These are phyloP conservation scores for Thysanoteuthis rhombus DNA, from an alignment of 2,888 invertebrate species.

Conservation along the genomic window DNA sequence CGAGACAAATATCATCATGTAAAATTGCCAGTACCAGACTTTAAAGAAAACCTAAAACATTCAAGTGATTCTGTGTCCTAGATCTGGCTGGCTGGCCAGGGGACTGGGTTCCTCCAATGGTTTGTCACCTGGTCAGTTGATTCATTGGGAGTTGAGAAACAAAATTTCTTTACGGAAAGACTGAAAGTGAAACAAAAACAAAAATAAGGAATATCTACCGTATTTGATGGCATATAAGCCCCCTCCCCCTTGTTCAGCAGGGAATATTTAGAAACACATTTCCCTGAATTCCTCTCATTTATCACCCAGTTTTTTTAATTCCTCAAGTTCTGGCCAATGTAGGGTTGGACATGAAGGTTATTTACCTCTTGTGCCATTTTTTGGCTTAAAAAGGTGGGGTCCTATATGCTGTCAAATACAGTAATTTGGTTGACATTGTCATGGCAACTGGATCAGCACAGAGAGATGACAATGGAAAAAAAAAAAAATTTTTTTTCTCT, in stretches of 20 bases:
- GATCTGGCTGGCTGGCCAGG: background rate
- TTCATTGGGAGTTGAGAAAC: background rate
- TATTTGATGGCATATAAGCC: too few relatives aligned
- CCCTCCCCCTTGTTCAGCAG: too few relatives aligned
- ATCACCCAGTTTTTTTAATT: too few relatives aligned
- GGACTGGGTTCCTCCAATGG: background rate
- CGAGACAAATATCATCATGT: conserved; percentile 33
- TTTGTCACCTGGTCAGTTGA: background rate
- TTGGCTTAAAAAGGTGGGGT: too few relatives aligned
- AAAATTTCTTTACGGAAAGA: background rate
- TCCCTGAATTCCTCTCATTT: too few relatives aligned
- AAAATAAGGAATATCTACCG: background rate
- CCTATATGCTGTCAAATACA: too few relatives aligned
- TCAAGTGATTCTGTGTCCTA: conserved; percentile 1
- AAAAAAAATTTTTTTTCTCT: background rate
- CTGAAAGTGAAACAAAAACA: background rate
- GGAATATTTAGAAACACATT: too few relatives aligned
- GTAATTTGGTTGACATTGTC: background rate
- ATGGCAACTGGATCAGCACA: background rate
- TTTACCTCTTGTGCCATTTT: too few relatives aligned
- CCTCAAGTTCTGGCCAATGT: too few relatives aligned
- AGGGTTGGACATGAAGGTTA: too few relatives aligned
- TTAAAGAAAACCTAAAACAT: conserved; percentile 39
- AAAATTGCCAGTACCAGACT: conserved; percentile 42
- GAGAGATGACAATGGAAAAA: background rate